Conservation (phyloP, 2,797 vertebrate genomes). For the Etheostoma nigrum region DNA sequence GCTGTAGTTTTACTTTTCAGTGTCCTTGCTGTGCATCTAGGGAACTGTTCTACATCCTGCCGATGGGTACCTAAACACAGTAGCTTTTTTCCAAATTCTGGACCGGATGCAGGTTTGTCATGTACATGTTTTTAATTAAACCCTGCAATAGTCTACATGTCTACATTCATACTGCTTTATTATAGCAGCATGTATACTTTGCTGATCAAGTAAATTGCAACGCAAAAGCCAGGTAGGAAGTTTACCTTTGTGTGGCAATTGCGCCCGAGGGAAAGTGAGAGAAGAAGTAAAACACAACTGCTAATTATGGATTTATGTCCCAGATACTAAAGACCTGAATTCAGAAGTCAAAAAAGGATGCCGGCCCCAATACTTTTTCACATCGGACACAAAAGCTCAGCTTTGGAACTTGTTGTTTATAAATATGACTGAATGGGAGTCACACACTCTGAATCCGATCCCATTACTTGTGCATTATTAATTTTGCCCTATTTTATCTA, state of each 20-base stretch:
- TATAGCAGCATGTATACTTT: constrained; percentile 27
- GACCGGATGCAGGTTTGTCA: constrained; percentile 2
- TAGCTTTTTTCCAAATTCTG: constrained; percentile 55
- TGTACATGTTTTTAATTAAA: constrained; percentile 14
- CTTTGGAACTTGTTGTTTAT: constrained; percentile 52
- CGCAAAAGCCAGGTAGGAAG: constrained; percentile 23
- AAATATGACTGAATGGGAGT: constrained; percentile 49
- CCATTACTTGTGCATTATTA: constrained; percentile 74
- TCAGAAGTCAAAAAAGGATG: constrained; percentile 70
- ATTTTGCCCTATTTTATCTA: constrained; percentile 71
- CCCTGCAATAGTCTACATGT: neutral
- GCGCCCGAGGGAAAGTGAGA: constrained; percentile 58
- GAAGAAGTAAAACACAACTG: constrained; percentile 69
- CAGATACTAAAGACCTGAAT: constrained; percentile 80
- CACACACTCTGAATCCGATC: constrained; percentile 49
- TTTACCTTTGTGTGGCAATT: constrained; percentile 55
- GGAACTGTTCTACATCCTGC: constrained; percentile 82
- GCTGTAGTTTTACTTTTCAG: constrained; percentile 77
- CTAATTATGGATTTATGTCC: constrained; percentile 80
- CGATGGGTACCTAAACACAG: constrained; percentile 31
- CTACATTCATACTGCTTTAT: constrained; percentile 1
- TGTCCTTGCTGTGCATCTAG: constrained; percentile 80
- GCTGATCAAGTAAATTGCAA: constrained; percentile 42
- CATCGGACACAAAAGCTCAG: constrained; percentile 59
- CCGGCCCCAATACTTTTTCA: constrained; percentile 56